Evolutionary conservation across 2,113 vertebrate genomes (phyloP).

Genomic region (Poeciliopsis prolifica): DNA sequence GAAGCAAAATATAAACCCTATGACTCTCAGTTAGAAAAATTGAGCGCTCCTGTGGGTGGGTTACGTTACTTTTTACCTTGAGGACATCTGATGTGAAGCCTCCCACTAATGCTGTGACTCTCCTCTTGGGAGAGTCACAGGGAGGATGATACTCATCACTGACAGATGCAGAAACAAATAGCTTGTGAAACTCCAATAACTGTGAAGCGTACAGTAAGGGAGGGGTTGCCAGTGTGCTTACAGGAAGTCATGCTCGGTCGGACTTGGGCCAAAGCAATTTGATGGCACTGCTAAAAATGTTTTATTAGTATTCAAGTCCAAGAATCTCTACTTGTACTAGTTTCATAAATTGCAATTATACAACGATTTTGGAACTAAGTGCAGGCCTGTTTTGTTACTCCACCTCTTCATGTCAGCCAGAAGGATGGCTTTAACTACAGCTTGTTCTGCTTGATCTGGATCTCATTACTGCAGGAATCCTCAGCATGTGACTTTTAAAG

Average conservation of each 20-base stretch:
- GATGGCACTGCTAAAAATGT: constrained; percentile 1
- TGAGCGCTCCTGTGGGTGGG: constrained; percentile 62
- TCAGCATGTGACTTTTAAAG: constrained; percentile 65
- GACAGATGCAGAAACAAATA: constrained; percentile 58
- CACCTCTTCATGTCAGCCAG: constrained; percentile 52
- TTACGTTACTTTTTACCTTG: constrained; percentile 49
- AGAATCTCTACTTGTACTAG: constrained; percentile 10
- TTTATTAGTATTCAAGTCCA: not conserved
- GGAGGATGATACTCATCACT: constrained; percentile 53
- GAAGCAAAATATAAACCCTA: constrained; percentile 25
- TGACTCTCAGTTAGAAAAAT: constrained; percentile 41
- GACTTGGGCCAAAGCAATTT: constrained; percentile 21
- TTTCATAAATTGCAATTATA: constrained; percentile 23
- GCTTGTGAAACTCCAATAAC: constrained; percentile 51
- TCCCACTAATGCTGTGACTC: constrained; percentile 42
- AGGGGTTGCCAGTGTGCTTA: constrained; percentile 26
- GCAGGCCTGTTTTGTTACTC: constrained; percentile 13
- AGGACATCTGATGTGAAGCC: constrained; percentile 49
- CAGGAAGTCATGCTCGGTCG: constrained; percentile 43
- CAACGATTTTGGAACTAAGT: constrained; percentile 32
- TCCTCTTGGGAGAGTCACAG: constrained; percentile 36
- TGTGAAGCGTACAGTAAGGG: constrained; percentile 37
- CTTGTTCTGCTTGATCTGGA: constrained; percentile 63
- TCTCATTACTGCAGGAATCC: constrained; percentile 69
- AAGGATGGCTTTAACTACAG: constrained; percentile 45